Base-by-base conservation (phyloP, 2,888 invertebrate genomes). In the Leistus spinibarbis region DNA sequence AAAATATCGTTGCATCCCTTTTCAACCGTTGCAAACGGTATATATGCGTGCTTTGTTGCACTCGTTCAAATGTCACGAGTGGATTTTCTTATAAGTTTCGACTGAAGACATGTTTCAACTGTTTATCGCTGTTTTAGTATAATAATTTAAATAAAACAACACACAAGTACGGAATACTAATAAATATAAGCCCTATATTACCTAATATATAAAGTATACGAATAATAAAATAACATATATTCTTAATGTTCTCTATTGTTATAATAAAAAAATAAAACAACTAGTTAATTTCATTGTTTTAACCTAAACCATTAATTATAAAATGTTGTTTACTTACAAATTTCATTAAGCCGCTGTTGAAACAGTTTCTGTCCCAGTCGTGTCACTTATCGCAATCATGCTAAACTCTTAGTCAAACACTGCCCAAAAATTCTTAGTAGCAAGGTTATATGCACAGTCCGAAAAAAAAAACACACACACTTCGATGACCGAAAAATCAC, bases 51-150 rank as follows among this genome's bases (percentile, higher is more conserved):
- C 67, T 68, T 54, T 53, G 40, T 68, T 54, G 3, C 65, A 66
- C 56, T 20, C 63, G 69, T 71, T 17, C 60, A 69, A 24, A 16
- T 40, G 20, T 54, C 24, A 57, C 5, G 40, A 71, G 62, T 71
- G 56, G 68, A 62, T 57, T 24, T 60, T 70, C 54, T 67, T 54
- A 19, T 20, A 53, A 67, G 16, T 53, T 67, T 76, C 71, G 78
- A 79, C 72, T 79, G 77, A 77, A 78, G 73, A 79, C 80, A 80
- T 80, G 80, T 77, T 76, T 78, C 78, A 80, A 80, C 79, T 80
- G 77, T 80, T 80, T 80, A 80, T 80, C 72, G 77, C 79, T 79
- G 78, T 78, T 73, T 80, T 80, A 79, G 78, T 76, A 78, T 75
- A 79, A 78, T 77, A 80, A 79, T 78, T 80, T 79, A 78, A 78